Evolutionary conservation across 2,888 invertebrate genomes (phyloP), one percentile per base, ranked within the genome.

Genomic region (Orthonychiurus folsomi): DNA sequence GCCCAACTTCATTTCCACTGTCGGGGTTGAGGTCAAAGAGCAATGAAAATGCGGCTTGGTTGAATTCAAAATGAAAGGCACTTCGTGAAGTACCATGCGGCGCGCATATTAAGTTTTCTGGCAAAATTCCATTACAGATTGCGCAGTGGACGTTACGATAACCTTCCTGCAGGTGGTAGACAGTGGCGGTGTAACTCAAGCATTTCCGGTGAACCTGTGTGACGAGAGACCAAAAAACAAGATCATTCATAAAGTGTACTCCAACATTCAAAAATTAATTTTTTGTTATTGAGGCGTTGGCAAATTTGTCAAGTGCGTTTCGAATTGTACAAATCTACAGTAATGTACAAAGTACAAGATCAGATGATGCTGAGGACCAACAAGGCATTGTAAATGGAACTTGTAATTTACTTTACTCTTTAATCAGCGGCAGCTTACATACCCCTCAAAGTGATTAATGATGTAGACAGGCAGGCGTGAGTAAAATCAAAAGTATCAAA

Each of bases 101-200:
- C n/a, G 67, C 66, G 58, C 77, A 77, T 21, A 71, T 65, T 50
- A 76, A 64, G 25, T 74, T 71, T 27, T 78, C 76, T 1, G 75
- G 71, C n/a, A 75, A 73, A 21, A 76, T 75, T 50, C 76, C 74
- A 70, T 79, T 79, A 69, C 80, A 80, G 50, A 77, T 72, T 24
- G 79, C 80, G 69, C 80, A 80, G 66, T 80, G 79, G 1, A 76
- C 75, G 68, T 80, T 80, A 61, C 78, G 73, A 70, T 76, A 80
- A 1, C 75, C 74, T 18, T 73, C 71, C 21, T 73, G 71, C n/a
- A 73, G 73, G 59, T 75, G 71, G 72, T 78, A 79, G 18, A 78
- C 76, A 21, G 76, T 73, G 2, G 77, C 76, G 3, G 78, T 79
- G 73, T 80, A 80, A 21, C 78, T 77, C 60, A 75, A 73, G 66